Evolutionary conservation across 1,140 invertebrate genomes (phyloP).

Genomic region (Holotrichia oblita): DNA sequence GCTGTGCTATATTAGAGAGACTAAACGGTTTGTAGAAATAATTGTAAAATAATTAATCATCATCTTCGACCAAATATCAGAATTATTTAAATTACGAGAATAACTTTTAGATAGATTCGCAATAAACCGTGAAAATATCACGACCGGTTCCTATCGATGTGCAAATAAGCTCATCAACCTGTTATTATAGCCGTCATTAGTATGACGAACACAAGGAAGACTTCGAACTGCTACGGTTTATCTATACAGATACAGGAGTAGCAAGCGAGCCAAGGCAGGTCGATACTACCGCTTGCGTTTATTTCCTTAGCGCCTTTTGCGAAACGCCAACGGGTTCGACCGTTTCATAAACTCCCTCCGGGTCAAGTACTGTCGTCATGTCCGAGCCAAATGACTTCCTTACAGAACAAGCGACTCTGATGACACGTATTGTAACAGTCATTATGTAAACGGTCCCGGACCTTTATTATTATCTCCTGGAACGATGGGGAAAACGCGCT

Average conservation of each 20-base stretch:
- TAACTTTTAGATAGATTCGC: no score
- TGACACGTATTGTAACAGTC: constrained; percentile 59
- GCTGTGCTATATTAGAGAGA: no score
- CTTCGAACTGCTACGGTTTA: no score
- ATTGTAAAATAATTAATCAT: no score
- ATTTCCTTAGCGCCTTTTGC: constrained; percentile 10
- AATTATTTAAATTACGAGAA: no score
- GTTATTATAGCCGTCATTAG: constrained; percentile 4
- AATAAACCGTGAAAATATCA: no score
- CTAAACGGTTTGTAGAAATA: no score
- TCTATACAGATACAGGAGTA: no score
- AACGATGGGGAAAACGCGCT: constrained; percentile 40
- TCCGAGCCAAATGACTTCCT: constrained; percentile 56
- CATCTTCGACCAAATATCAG: no score
- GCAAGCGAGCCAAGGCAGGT: neutral
- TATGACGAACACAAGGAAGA: neutral
- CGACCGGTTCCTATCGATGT: neutral
- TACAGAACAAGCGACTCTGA: constrained; percentile 57
- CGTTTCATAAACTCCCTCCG: constrained; percentile 37
- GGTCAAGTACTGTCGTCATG: constrained; percentile 44
- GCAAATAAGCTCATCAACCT: constrained; percentile 27
- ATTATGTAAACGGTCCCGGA: constrained; percentile 56
- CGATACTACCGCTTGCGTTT: neutral
- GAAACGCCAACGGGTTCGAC: neutral
- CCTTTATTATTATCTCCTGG: constrained; percentile 52